Conservation (phyloP, 2,888 invertebrate genomes). For the Xylota segnis region DNA sequence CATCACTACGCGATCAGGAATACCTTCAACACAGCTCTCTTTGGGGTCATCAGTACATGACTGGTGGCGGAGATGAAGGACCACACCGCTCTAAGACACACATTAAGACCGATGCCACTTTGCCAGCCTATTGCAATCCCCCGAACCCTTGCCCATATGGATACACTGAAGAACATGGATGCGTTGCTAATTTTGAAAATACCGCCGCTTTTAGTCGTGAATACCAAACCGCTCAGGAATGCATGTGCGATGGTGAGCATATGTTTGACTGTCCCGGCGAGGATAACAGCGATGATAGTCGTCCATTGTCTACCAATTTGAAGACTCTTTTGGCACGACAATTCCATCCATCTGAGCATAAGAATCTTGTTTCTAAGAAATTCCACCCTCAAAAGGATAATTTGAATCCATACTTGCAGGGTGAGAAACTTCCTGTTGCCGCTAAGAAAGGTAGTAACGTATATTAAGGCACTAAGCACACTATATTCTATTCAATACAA, state of each 20-base stretch:
- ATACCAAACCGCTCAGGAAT: conserved; percentile 96
- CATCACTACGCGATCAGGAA: conserved; percentile 94
- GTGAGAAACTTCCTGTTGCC: conserved; percentile 94
- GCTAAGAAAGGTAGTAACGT: conserved; percentile 96
- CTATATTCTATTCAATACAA: not conserved
- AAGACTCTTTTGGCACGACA: conserved; percentile 86
- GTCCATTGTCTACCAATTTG: conserved; percentile 79
- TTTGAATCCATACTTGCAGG: conserved; percentile 93
- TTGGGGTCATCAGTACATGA: conserved; percentile 91
- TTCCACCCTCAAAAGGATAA: conserved; percentile 87
- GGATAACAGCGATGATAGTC: conserved; percentile 79
- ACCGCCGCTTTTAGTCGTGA: conserved; percentile 97
- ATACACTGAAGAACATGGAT: conserved; percentile 94
- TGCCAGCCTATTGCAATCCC: conserved; percentile 99
- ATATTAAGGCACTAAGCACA: conserved; percentile 27
- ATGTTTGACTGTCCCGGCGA: conserved; percentile 95
- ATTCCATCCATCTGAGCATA: conserved; percentile 82
- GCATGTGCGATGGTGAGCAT: conserved; percentile 99
- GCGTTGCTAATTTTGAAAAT: conserved; percentile 96
- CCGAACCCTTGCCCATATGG: conserved; percentile 99
- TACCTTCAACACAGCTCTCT: conserved; percentile 92
- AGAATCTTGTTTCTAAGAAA: conserved; percentile 90
- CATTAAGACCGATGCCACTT: conserved; percentile 94
- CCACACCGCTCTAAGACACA: conserved; percentile 85
- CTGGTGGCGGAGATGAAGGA: conserved; percentile 91